A percentile compares a stretch with the other conserved stretches of the same genome.
Conservation (phyloP, 2,888 invertebrate species). For the Himalopsyche tibetana region DNA sequence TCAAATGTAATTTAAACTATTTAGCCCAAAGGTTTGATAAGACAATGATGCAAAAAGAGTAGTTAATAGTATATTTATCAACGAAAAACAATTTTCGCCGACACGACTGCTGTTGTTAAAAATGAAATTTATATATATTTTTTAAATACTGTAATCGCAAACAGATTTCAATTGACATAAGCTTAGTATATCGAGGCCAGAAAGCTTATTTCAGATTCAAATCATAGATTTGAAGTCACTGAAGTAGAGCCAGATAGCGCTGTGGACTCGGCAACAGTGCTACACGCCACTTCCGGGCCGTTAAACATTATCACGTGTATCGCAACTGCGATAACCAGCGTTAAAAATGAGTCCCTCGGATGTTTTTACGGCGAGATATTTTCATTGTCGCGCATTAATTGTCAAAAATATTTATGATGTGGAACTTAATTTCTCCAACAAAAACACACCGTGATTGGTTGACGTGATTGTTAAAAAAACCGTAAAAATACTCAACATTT, state of each 20-base stretch:
- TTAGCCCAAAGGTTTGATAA: too few relatives aligned
- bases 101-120: too few relatives aligned
- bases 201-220: constrained; percentile 22
- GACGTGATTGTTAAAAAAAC: too few relatives aligned
- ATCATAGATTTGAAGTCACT: constrained; percentile 36
- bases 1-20: too few relatives aligned
- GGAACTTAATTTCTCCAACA: too few relatives aligned
- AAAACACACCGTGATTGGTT: too few relatives aligned
- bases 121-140: too few relatives aligned
- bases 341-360: constrained; percentile 56
- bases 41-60: too few relatives aligned
- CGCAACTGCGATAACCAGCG: constrained; percentile 54
- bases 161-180: not conserved
- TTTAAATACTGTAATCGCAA: not conserved
- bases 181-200: not conserved
- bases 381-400: not conserved
- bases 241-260: constrained; percentile 13
- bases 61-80: too few relatives aligned
- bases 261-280: constrained; percentile 48
- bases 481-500: too few relatives aligned
- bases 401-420: too few relatives aligned
- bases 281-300: constrained; percentile 62
- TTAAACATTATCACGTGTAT: constrained; percentile 64
- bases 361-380: constrained; percentile 29
- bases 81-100: too few relatives aligned